Percentiles rank a stretch among this genome's conserved stretches.
Conservation (phyloP, 2,888 invertebrate genomes). For the Cryptocheilus praepositus region DNA sequence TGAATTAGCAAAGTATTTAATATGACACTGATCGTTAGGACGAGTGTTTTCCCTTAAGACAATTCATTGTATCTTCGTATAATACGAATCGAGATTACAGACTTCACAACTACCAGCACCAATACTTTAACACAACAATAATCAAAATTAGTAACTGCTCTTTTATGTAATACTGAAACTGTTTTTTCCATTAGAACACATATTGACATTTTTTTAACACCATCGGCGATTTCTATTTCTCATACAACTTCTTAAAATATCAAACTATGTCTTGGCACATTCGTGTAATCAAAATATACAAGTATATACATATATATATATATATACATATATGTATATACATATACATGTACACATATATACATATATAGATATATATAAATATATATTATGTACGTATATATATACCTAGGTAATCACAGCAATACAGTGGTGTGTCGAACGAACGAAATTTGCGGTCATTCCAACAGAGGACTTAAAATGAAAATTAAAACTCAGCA, state of each 20-base stretch:
- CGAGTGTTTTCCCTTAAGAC: no score
- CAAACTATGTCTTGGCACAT: conserved; percentile 2
- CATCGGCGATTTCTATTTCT: neutral
- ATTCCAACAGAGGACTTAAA: conserved; percentile 64
- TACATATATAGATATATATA: conserved; percentile 14
- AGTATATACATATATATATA: conserved; percentile 11
- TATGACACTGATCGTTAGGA: no score
- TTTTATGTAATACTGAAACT: conserved; percentile 3
- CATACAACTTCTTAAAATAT: neutral
- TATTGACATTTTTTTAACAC: neutral
- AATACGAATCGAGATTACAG: conserved; percentile 63
- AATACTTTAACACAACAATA: conserved; percentile 42
- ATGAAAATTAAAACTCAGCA: conserved; percentile 54
- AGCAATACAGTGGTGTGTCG: conserved; percentile 61
- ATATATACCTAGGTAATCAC: conserved; percentile 43
- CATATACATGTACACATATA: conserved; percentile 6
- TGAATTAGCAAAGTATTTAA: no score
- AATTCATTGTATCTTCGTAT: no score
- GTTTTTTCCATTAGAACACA: conserved; percentile 18
- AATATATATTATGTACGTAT: conserved; percentile 19
- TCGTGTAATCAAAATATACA: conserved; percentile 11
- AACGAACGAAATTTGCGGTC: conserved; percentile 62
- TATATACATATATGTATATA: conserved; percentile 8
- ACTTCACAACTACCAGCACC: conserved; percentile 60
- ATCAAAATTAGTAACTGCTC: conserved; percentile 6